Percentiles rank a stretch among this genome's conserved stretches.
Evolutionary conservation across 2,797 vertebrate genomes (phyloP).

Genomic region (Micromesistius poutassou): DNA sequence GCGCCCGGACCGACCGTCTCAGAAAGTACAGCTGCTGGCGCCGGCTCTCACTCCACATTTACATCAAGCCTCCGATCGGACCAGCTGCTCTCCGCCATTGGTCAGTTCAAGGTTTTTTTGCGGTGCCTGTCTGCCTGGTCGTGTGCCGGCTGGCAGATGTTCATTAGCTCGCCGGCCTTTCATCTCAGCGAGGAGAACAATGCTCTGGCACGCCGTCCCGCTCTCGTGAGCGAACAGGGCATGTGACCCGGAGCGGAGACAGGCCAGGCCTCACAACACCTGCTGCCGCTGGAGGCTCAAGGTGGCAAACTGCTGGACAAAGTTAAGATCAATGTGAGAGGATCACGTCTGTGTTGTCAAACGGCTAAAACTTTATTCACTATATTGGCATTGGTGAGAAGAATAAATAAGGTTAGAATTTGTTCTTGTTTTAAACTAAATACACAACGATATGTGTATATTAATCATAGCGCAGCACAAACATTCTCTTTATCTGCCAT

Average conservation of each 20-base stretch:
- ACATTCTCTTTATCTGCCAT: background rate
- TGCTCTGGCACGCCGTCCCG: constrained; percentile 69
- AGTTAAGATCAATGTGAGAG: constrained; percentile 34
- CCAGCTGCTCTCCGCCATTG: constrained; percentile 73
- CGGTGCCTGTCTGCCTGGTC: constrained; percentile 65
- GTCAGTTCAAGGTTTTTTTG: constrained; percentile 63
- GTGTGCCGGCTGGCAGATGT: constrained; percentile 77
- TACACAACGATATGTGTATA: no score
- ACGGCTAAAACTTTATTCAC: no score
- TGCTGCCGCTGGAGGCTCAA: constrained; percentile 47
- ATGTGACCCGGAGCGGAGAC: constrained; percentile 66
- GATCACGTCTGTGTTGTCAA: no score
- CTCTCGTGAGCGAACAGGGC: constrained; percentile 72
- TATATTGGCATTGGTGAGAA: no score
- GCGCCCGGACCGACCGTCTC: constrained; percentile 33
- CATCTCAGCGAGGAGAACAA: constrained; percentile 79
- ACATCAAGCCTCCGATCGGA: constrained; percentile 73
- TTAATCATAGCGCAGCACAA: background rate
- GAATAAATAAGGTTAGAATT: no score
- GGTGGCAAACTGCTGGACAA: constrained; percentile 54
- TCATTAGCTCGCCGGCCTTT: constrained; percentile 77
- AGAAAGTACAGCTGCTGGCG: constrained; percentile 53
- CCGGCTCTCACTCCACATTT: constrained; percentile 67
- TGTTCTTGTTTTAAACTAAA: no score
- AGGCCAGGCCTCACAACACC: constrained; percentile 61